Evolutionary conservation across 2,113 vertebrate genomes (phyloP).

Genomic region (Mungos mungo): DNA sequence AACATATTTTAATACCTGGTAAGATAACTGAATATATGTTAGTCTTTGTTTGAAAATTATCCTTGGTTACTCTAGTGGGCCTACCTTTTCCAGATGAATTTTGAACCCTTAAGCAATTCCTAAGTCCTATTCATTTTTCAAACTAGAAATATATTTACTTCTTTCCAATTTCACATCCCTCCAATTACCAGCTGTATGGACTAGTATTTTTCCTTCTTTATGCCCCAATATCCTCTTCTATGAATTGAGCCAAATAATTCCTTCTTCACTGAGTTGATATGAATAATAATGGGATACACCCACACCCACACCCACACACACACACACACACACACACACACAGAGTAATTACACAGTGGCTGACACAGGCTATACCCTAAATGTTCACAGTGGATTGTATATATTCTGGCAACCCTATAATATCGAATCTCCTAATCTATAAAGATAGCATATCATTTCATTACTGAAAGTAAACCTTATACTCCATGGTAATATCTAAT

Average conservation of each 20-base stretch:
- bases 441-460: background rate
- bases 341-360: background rate
- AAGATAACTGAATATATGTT: background rate
- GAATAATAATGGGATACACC: background rate
- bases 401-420: too few species aligned
- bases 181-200: background rate
- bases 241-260: background rate
- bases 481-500: background rate
- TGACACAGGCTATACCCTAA: background rate
- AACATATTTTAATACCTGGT: background rate
- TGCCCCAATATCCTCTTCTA: background rate
- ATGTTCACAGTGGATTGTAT: too few species aligned
- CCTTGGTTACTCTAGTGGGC: background rate
- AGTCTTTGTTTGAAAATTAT: background rate
- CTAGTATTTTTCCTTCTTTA: background rate
- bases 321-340: background rate
- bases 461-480: background rate
- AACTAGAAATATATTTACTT: conserved; percentile 19
- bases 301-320: too few species aligned
- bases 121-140: background rate
- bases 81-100: background rate
- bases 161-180: background rate
- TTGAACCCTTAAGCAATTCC: background rate
- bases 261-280: background rate
- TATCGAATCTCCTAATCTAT: background rate